Base-by-base conservation (phyloP, 2,888 invertebrate genomes). In the Limnephilus rhombicus region DNA sequence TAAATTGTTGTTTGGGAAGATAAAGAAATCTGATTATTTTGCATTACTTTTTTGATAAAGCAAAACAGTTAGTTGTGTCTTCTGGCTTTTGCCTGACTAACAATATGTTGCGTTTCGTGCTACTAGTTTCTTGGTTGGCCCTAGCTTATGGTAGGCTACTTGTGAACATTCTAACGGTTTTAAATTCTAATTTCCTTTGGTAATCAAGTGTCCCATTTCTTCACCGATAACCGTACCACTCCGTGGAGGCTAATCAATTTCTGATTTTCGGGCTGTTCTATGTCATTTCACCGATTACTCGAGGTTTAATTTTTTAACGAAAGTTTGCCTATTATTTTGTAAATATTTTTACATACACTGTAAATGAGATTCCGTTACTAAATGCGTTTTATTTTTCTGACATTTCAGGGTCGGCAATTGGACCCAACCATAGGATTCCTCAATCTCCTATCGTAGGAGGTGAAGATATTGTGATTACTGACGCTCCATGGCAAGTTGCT, bases 401-500 rank as follows among this genome's bases (percentile, higher is more conserved):
- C 9, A 68, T 68, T 68, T 24, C n/a, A 68, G 68, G 68, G 41
- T 86, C 45, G 18, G 85, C 45, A 15, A 24, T 45, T 45, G 41
- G 49, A n/a, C 41, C 53, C 13, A 5, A 31, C 31, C 82, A 81
- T 81, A 85, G 92, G 49, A 68, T 18, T 24, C 29, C 18, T 24
- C 80, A 87, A 31, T 34, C 87, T 53, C 94, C 96, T 53, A 95
- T 96, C 93, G 96, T 96, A 1, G 96, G 96, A 94, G 96, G 96
- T 13, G 95, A 94, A 93, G 94, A 94, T 94, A 95, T 96, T 49
- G 95, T 95, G 93, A 96, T 96, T 90, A 94, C 94, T 3, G 94
- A 95, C 80, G 94, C 96, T 18, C 96, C 96, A 5, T 96, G 96
- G 94, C 96, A 96, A 93, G 96, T 95, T 2, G 94, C 95, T 29